These are phyloP conservation scores for Hippocampus comes DNA, from an alignment of 2,113 vertebrate genomes.

Conservation along the genomic window DNA sequence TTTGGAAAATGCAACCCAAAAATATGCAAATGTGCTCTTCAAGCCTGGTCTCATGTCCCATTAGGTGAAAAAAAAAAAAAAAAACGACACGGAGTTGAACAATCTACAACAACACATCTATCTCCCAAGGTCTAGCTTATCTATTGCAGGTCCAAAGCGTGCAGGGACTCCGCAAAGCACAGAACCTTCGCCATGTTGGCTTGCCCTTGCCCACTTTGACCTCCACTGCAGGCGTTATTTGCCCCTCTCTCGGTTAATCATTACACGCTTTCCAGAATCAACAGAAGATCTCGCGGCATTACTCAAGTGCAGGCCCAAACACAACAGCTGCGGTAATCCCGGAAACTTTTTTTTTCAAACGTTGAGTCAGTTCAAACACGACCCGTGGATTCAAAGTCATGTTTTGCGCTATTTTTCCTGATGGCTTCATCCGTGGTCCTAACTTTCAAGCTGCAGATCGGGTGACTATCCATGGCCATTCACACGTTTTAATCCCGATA, in stretches of 20 bases:
- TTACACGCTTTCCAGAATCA: slow-evolving; percentile 43
- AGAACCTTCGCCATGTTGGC: slow-evolving; percentile 17
- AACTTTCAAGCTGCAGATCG: neutral
- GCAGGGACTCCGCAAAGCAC: slow-evolving; percentile 11
- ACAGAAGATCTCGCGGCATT: slow-evolving; percentile 12
- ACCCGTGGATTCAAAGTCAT: neutral
- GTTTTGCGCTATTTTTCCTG: no score
- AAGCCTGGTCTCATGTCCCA: neutral
- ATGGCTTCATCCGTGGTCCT: neutral
- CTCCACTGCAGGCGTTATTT: slow-evolving; percentile 57
- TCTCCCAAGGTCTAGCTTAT: slow-evolving; percentile 4
- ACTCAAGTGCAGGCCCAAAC: slow-evolving; percentile 4
- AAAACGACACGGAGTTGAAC: no score
- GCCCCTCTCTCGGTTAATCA: slow-evolving; percentile 62
- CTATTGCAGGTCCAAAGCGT: slow-evolving; percentile 8
- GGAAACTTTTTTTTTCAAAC: slow-evolving; percentile 8
- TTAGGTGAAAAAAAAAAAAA: no score
- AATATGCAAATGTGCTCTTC: neutral
- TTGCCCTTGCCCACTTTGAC: slow-evolving; percentile 39
- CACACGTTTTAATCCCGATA: no score
- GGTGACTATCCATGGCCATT: no score
- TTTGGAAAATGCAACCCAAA: neutral
- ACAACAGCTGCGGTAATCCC: slow-evolving; percentile 5
- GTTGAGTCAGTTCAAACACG: neutral
- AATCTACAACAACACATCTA: neutral